Evolutionary conservation across 2,113 vertebrate genomes (phyloP).

Genomic region (Rhineura floridana): DNA sequence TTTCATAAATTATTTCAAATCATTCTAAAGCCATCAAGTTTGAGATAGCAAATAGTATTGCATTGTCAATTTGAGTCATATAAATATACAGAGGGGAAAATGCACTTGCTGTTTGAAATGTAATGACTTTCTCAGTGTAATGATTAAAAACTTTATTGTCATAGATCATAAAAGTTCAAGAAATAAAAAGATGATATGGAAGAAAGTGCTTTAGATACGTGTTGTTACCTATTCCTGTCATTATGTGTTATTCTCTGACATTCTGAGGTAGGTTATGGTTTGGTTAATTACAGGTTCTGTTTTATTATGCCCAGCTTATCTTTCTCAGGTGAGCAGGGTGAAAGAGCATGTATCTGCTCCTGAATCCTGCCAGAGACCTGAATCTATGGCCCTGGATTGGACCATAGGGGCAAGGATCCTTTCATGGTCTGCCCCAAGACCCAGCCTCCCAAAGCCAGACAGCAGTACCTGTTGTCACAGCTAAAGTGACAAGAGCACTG

Average conservation of each 20-base stretch:
- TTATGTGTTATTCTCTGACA: not conserved
- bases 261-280: not conserved
- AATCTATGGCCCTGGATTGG: not conserved
- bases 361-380: not conserved
- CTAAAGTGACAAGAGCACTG: not conserved
- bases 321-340: not conserved
- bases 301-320: not conserved
- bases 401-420: not conserved
- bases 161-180: constrained; percentile 3
- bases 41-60: not conserved
- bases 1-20: constrained; percentile 29
- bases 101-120: constrained; percentile 28
- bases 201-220: not conserved
- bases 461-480: not conserved
- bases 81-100: not conserved
- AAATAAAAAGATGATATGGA: not conserved
- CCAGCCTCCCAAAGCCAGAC: not conserved
- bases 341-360: not conserved
- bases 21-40: constrained; percentile 14
- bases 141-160: constrained; percentile 28
- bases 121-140: constrained; percentile 22
- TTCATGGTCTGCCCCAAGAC: no score
- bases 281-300: not conserved
- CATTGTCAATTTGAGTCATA: constrained; percentile 17
- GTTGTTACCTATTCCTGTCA: not conserved